Percentiles rank a stretch among this genome's conserved stretches.
Conservation (phyloP, 2,113 vertebrate genomes). For the Irena cyanogastra region DNA sequence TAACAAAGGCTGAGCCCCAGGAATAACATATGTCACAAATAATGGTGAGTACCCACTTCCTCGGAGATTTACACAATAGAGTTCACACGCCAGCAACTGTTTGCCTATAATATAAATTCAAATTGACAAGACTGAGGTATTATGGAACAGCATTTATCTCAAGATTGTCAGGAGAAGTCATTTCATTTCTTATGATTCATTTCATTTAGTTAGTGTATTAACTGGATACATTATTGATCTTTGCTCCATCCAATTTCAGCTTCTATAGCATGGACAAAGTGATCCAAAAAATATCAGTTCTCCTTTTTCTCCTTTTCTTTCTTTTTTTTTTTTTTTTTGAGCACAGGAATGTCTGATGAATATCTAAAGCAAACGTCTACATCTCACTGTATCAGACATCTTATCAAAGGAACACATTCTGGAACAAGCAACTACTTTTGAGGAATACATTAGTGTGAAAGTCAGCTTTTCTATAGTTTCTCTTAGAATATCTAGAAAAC, state of each 20-base stretch:
- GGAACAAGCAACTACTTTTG: not conserved
- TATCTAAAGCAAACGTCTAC: not conserved
- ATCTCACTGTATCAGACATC: not conserved
- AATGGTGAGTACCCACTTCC: not conserved
- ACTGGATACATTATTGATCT: conserved; percentile 66
- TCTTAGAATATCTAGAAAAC: not conserved
- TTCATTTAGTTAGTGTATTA: conserved; percentile 65
- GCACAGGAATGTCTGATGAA: not conserved
- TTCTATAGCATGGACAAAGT: conserved; percentile 18
- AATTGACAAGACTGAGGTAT: conserved; percentile 42
- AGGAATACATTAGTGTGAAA: not conserved
- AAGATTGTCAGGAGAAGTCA: conserved; percentile 51
- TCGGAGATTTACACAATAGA: conserved; percentile 44
- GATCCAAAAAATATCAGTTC: conserved; percentile 41
- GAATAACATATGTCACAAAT: conserved; percentile 1
- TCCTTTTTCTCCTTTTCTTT: not conserved
- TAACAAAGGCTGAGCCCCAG: not conserved
- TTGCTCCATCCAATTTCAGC: conserved; percentile 58
- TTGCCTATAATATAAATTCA: conserved; percentile 56
- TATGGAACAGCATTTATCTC: conserved; percentile 47
- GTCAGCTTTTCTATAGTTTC: not conserved
- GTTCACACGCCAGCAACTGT: conserved; percentile 21
- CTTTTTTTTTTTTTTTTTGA: not conserved
- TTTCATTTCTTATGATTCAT: conserved; percentile 68
- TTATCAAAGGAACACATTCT: not conserved